phyloP scores from a whole-genome alignment of 2,113 vertebrate species.

The Donacobius atricapilla region DNA sequence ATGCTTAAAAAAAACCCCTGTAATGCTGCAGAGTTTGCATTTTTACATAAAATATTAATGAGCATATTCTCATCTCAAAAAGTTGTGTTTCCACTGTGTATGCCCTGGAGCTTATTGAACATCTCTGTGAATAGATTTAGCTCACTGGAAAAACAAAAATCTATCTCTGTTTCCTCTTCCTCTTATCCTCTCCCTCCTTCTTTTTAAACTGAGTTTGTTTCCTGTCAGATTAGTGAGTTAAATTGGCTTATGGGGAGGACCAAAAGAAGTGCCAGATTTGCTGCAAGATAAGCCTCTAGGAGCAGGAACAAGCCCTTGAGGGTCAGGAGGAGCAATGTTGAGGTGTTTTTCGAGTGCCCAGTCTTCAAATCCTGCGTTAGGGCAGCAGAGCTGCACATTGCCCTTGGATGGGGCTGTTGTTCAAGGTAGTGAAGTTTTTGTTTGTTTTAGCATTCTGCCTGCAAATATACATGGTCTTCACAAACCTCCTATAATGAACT shows the following conservation, averaged over 20 bases:
- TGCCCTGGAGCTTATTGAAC: background rate
- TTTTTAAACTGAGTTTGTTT: conserved; percentile 45
- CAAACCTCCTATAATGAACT: background rate
- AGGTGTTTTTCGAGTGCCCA: background rate
- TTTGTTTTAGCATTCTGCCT: background rate
- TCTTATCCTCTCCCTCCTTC: background rate
- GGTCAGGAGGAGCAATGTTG: background rate
- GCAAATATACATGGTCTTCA: background rate
- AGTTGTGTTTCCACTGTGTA: background rate
- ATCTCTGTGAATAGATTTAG: background rate
- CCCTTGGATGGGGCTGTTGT: background rate
- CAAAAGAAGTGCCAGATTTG: conserved; percentile 30
- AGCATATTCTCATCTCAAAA: background rate
- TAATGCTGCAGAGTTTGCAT: background rate
- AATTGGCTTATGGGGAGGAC: conserved; percentile 1
- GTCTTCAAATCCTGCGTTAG: background rate
- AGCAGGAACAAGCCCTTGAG: conserved; percentile 21
- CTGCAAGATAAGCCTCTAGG: conserved; percentile 17
- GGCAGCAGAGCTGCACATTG: background rate
- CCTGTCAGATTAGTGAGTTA: conserved; percentile 56
- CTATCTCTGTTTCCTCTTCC: conserved; percentile 47
- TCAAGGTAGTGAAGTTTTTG: background rate
- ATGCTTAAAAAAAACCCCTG: background rate
- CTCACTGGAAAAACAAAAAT: conserved; percentile 48
- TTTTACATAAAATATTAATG: background rate